A percentile compares a stretch with the other conserved stretches of the same genome.
Evolutionary conservation across 1,140 invertebrate species (phyloP).

Genomic region (Bombus balteatus): DNA sequence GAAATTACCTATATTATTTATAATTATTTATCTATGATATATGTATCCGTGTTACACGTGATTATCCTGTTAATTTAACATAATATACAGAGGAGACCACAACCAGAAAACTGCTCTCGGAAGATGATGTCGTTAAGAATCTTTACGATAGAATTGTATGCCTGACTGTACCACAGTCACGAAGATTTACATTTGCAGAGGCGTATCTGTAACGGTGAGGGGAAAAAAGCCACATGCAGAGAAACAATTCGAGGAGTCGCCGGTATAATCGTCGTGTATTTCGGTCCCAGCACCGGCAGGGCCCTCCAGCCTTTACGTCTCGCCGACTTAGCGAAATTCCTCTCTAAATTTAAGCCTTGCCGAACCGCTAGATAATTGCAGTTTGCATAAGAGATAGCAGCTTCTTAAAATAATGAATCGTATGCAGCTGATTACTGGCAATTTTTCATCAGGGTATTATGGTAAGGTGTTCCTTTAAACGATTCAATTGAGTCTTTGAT

Average conservation of each 20-base stretch:
- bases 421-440: not conserved
- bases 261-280: slow-evolving; percentile 45
- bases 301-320: slow-evolving; percentile 35
- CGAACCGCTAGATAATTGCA: slow-evolving; percentile 34
- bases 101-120: too few relatives aligned
- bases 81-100: not conserved
- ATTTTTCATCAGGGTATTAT: not conserved
- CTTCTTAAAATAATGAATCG: slow-evolving; percentile 20
- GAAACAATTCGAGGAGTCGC: slow-evolving; percentile 42
- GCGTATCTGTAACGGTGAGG: not conserved
- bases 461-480: not conserved
- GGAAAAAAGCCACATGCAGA: slow-evolving; percentile 3
- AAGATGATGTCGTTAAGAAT: not conserved
- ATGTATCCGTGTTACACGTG: too few relatives aligned
- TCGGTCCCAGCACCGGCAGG: slow-evolving; percentile 42
- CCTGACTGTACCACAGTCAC: slow-evolving; percentile 29
- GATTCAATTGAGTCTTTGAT: not conserved
- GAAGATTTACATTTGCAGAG: slow-evolving; percentile 43
- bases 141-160: slow-evolving; percentile 24
- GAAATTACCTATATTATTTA: too few relatives aligned
- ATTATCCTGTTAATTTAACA: too few relatives aligned
- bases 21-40: too few relatives aligned
- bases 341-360: slow-evolving; percentile 54
- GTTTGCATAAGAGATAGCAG: slow-evolving; percentile 34
- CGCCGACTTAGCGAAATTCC: slow-evolving; percentile 41